Evolutionary conservation across 2,797 vertebrate genomes (phyloP).

Genomic region (Fistularia commersonii): DNA sequence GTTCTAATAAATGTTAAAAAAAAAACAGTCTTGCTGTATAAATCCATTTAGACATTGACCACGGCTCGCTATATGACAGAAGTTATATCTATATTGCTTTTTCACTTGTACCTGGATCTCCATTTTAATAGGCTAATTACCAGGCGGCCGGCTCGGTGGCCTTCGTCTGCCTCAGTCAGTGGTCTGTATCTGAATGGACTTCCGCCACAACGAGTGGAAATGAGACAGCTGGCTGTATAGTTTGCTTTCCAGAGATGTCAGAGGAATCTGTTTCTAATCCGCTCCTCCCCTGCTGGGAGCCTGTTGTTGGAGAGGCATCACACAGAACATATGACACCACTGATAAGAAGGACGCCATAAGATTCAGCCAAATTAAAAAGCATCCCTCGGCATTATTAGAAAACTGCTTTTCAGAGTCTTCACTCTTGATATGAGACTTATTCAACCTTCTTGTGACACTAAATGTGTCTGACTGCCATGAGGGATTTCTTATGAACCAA

Average conservation of each 20-base stretch:
- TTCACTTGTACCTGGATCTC: slow-evolving; percentile 70
- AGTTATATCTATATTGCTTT: slow-evolving; percentile 62
- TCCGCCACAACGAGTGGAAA: slow-evolving; percentile 38
- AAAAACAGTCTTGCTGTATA: slow-evolving; percentile 1
- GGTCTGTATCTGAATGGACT: slow-evolving; percentile 37
- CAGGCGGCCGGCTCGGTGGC: slow-evolving; percentile 27
- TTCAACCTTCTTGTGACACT: slow-evolving; percentile 23
- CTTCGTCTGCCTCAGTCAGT: slow-evolving; percentile 32
- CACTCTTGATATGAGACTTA: slow-evolving; percentile 31
- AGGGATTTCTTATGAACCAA: slow-evolving; percentile 29
- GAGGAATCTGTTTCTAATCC: slow-evolving; percentile 65
- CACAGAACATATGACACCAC: slow-evolving; percentile 60
- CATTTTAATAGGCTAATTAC: slow-evolving; percentile 77
- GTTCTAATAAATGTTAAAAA: too few species aligned
- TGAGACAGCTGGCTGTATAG: slow-evolving; percentile 44
- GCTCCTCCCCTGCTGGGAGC: slow-evolving; percentile 50
- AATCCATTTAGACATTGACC: slow-evolving; percentile 54
- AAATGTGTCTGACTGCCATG: slow-evolving; percentile 35
- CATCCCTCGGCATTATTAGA: slow-evolving; percentile 54
- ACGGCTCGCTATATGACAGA: slow-evolving; percentile 64
- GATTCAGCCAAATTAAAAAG: slow-evolving; percentile 56
- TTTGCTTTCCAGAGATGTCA: slow-evolving; percentile 48
- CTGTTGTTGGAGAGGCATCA: slow-evolving; percentile 60
- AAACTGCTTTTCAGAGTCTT: slow-evolving; percentile 46
- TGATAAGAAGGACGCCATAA: slow-evolving; percentile 57